Percentiles rank a stretch among this genome's conserved stretches.
phyloP scores from a whole-genome alignment of 2,797 vertebrate genomes.

The Vipera latastei region DNA sequence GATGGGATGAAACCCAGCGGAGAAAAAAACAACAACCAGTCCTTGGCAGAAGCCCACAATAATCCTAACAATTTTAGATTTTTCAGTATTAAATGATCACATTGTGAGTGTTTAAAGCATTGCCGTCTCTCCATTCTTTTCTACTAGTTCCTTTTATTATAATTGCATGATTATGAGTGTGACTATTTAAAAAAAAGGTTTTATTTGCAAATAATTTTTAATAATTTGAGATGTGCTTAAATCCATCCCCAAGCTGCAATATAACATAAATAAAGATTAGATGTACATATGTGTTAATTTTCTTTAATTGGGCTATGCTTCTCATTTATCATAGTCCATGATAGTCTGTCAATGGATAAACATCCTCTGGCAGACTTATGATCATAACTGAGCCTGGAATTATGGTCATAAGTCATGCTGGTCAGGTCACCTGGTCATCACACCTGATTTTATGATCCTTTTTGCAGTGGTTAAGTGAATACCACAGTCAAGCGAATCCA shows the following conservation, averaged over 20 bases:
- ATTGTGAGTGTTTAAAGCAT: background rate
- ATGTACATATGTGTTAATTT: background rate
- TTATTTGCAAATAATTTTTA: background rate
- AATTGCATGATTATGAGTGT: no score
- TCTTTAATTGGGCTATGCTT: background rate
- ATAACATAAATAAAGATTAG: background rate
- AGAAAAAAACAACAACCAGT: background rate
- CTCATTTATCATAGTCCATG: background rate
- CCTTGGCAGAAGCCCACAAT: background rate
- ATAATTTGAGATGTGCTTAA: background rate
- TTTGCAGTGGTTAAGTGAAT: no score
- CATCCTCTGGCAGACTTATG: no score
- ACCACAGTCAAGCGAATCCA: no score
- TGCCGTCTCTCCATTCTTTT: background rate
- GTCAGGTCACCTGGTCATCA: no score
- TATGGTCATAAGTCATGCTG: no score
- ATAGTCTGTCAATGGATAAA: background rate
- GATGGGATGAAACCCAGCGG: background rate
- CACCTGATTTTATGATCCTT: no score
- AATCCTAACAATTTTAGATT: background rate
- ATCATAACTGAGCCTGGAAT: no score
- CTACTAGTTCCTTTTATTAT: background rate
- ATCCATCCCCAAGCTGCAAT: background rate
- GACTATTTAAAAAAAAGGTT: background rate
- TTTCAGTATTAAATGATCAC: background rate